Base-by-base conservation (phyloP, 2,888 invertebrate species). In the Agonum fuliginosum region DNA sequence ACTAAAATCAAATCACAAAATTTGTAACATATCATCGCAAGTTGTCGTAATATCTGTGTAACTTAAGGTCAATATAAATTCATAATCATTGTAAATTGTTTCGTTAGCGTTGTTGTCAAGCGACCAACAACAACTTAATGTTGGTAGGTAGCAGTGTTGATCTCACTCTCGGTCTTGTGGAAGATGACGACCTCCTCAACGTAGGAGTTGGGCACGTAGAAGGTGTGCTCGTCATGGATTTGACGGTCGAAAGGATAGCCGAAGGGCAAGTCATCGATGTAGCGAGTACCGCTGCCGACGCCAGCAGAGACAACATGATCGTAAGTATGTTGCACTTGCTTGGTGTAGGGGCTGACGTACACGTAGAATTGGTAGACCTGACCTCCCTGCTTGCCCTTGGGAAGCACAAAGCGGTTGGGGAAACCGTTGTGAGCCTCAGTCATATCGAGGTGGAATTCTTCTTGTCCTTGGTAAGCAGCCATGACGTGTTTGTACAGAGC, bases 161-260 rank as follows among this genome's bases (percentile, higher is more conserved):
- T 43, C 12, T 70, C 46, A 46, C 14, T 22, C 17, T 90, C 70
- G 14, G 43, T 43, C 30, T 89, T 89, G 86, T 93, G 92, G 88
- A 90, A 93, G 82, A 94, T 88, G 80, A 88, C 87, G 2, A 91
- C 89, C 81, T 92, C 91, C 81, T 92, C 88, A 84, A 92, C 91
- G 85, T 88, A 90, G 87, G 91, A 91, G 87, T 94, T 94, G 46
- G 92, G 90, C 12, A 91, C 91, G 80, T 88, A 88, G 89, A 91
- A 93, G 78, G 87, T 87, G 65, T 86, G 86, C 51, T 90, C 87
- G 48, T 79, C 81, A 48, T 91, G 88, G 82, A 93, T 89, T 19
- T 87, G 87, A 81, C 93, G 91, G 84, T 95, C 94, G 84, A 94
- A 90, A 79, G 95, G 95, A 89, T 91, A 95, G 70, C 93, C 93